Base-by-base conservation (phyloP, 2,888 invertebrate genomes). In the Uloborus plumipes region DNA sequence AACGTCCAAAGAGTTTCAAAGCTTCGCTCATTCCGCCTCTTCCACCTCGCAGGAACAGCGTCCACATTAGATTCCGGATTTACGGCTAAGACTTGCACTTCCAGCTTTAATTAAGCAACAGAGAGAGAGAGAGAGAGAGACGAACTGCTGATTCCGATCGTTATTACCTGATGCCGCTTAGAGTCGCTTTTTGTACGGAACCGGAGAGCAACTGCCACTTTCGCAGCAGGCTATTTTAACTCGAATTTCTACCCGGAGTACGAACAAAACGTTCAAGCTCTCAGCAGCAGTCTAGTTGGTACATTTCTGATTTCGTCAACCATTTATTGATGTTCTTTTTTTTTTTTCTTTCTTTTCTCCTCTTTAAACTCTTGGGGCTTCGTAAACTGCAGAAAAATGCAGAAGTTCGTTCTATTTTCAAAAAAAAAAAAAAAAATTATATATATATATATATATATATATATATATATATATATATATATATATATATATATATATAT, bases 1-100 rank as follows among this genome's bases (percentile, higher is more conserved):
- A 78, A 72, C 78, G 78, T 78, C 65, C 66, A 65, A 67, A 67
- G 78, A 78, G 78, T 78, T 78, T 78, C 71, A 78, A 78, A 71
- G 66, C 64, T 69, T 49, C 20, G 53, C 64, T 51, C 18, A 26
- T 58, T 55, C 51, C 31, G 18, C 16, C n/a, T 26, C 49, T 18
- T 70, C 62, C 64, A 31, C 14, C 55, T 78, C 65, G 49, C 65
- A 66, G 51, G 59, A 72, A 71, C 75, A 59, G 66, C 13, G 59
- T 16, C 16, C 13, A 50, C 58, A 59, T 78, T 78, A 66, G 66
- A 71, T 59, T 59, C 51, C 58, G 59, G 66, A 18, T 78, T 78
- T 72, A 51, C 59, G 31, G 71, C 50, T 72, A 66, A 77, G 71
- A 49, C 77, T 59, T 70, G 55, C 47, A 47, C 53, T 78, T 39